Percentiles rank a stretch among this genome's conserved stretches.
phyloP scores from a whole-genome alignment of 2,113 vertebrate genomes.

The Anser brachyrhynchus region DNA sequence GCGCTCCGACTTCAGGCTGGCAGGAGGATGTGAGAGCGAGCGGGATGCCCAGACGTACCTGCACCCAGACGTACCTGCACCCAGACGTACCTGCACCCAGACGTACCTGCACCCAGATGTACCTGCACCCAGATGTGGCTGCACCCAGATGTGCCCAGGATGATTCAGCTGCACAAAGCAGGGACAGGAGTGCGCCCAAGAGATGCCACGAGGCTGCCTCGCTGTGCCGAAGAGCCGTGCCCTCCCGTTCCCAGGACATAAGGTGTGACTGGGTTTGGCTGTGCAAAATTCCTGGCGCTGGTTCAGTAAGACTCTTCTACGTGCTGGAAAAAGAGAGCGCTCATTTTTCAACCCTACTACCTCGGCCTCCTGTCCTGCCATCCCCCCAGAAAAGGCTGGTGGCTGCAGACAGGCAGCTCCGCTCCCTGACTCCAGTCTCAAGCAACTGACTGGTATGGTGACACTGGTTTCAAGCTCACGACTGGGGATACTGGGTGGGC shows the following conservation, averaged over 20 bases:
- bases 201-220: neutral
- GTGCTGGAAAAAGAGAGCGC: neutral
- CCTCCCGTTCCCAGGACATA: fast-evolving
- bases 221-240: neutral
- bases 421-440: neutral
- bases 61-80: neutral
- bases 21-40: neutral
- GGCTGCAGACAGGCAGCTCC: neutral
- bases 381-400: fast-evolving
- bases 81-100: neutral
- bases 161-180: neutral
- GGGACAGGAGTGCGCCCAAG: neutral
- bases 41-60: neutral
- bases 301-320: neutral
- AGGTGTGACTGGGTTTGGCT: neutral
- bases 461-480: neutral
- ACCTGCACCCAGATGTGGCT: too few relatives aligned
- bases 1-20: neutral
- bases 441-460: too few relatives aligned
- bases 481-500: neutral
- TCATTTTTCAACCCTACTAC: fast-evolving
- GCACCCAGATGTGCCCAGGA: too few relatives aligned
- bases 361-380: neutral
- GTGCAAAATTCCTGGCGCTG: neutral
- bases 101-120: neutral